Conservation (phyloP, 2,113 vertebrate species). For the Chinchilla lanigera region DNA sequence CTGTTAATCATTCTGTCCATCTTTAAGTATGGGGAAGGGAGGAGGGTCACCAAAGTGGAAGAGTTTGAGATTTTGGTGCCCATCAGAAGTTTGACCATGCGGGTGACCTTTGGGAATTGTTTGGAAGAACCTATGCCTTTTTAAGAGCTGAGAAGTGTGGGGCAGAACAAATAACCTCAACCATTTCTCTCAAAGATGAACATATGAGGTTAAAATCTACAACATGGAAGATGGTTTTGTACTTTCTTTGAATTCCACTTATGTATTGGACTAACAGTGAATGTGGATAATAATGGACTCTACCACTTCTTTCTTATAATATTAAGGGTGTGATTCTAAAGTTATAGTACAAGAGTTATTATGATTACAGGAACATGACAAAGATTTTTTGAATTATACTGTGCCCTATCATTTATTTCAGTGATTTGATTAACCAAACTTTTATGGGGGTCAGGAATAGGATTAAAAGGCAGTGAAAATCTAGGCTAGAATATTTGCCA, state of each 20-base stretch:
- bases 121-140: background rate
- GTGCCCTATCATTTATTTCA: background rate
- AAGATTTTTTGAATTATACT: constrained; percentile 36
- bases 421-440: constrained; percentile 12
- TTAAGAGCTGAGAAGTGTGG: background rate
- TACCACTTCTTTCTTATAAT: background rate
- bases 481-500: background rate
- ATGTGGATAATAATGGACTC: background rate
- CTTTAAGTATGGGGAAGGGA: background rate
- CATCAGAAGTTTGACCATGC: background rate
- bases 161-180: background rate
- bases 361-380: background rate
- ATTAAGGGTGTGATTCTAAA: background rate
- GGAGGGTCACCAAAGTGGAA: background rate
- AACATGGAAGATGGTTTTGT: background rate
- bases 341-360: constrained; percentile 24
- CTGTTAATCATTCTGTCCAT: background rate
- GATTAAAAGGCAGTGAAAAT: background rate
- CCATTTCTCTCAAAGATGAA: background rate
- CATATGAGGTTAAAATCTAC: background rate
- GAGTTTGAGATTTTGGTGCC: background rate
- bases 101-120: background rate
- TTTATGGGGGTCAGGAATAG: background rate
- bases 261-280: background rate
- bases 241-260: background rate